A percentile compares a stretch with the other conserved stretches of the same genome.
Evolutionary conservation across 2,113 vertebrate species (phyloP).

Genomic region (Misgurnus anguillicaudatus): DNA sequence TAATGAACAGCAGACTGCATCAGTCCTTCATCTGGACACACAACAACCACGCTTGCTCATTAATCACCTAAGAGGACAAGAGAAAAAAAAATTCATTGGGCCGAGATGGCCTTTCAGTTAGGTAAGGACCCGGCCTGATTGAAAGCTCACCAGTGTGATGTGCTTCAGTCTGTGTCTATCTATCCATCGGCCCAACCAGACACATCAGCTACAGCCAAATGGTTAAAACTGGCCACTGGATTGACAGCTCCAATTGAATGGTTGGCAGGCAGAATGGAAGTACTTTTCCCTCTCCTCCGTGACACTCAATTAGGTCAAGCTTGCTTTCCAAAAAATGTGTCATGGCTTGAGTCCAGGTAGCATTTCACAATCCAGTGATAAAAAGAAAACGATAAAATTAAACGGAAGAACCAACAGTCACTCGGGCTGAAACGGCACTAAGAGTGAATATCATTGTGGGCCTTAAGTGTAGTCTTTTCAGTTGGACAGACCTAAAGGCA

Average conservation of each 20-base stretch:
- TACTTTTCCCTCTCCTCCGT: slow-evolving; percentile 6
- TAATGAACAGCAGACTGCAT: slow-evolving; percentile 26
- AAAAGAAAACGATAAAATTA: slow-evolving; percentile 4
- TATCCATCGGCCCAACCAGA: slow-evolving; percentile 10
- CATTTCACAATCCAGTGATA: slow-evolving; percentile 1
- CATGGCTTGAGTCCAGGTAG: slow-evolving; percentile 7
- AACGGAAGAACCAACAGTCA: neutral
- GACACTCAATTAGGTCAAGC: slow-evolving; percentile 31
- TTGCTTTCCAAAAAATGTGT: neutral
- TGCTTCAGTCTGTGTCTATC: slow-evolving; percentile 39
- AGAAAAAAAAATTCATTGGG: slow-evolving; percentile 67
- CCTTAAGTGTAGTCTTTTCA: neutral
- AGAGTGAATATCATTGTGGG: neutral
- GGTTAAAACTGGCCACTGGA: slow-evolving; percentile 19
- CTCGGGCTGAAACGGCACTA: neutral
- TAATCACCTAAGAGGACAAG: slow-evolving; percentile 73
- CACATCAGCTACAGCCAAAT: neutral
- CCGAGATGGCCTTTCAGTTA: slow-evolving; percentile 63
- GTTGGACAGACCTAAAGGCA: neutral
- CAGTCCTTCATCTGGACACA: slow-evolving; percentile 22
- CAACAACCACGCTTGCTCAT: slow-evolving; percentile 66
- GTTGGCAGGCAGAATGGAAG: slow-evolving; percentile 35
- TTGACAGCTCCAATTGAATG: slow-evolving; percentile 38
- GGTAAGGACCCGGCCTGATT: slow-evolving; percentile 47
- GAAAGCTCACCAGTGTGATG: slow-evolving; percentile 22